A percentile compares a stretch with the other conserved stretches of the same genome.
These are phyloP conservation scores for Antigone vipio DNA, from an alignment of 2,113 vertebrate species.

Conservation along the genomic window DNA sequence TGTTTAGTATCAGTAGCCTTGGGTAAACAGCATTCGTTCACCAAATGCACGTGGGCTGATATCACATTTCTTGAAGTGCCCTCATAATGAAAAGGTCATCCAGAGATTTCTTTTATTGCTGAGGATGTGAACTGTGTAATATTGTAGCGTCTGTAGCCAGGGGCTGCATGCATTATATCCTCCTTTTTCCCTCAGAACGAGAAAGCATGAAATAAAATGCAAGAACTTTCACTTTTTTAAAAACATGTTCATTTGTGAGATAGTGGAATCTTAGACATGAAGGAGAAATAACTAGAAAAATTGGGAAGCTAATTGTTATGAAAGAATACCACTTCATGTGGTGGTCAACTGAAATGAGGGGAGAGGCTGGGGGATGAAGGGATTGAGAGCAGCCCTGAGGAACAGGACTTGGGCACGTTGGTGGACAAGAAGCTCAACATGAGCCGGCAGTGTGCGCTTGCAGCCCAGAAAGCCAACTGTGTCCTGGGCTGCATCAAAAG, in stretches of 20 bases:
- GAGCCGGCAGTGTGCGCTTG: rapidly evolving
- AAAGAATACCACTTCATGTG: background rate
- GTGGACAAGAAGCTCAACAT: background rate
- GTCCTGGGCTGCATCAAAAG: too few species aligned
- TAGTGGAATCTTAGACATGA: background rate
- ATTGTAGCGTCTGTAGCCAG: background rate
- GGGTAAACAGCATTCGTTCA: background rate
- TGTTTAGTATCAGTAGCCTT: background rate
- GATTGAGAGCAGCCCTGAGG: background rate
- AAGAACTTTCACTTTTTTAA: background rate
- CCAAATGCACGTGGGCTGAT: background rate
- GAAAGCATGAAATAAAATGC: background rate
- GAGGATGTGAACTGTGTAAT: background rate
- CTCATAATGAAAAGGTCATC: background rate
- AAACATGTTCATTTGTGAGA: background rate
- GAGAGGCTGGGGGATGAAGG: background rate
- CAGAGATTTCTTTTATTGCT: background rate
- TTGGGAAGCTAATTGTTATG: background rate
- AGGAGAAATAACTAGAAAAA: background rate
- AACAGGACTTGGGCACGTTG: background rate
- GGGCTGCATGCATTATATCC: background rate
- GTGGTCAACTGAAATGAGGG: background rate
- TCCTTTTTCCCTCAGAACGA: background rate
- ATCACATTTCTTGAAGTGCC: background rate
- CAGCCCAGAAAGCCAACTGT: background rate